Evolutionary conservation across 2,113 vertebrate genomes (phyloP).

Genomic region (Pelusios castaneus): DNA sequence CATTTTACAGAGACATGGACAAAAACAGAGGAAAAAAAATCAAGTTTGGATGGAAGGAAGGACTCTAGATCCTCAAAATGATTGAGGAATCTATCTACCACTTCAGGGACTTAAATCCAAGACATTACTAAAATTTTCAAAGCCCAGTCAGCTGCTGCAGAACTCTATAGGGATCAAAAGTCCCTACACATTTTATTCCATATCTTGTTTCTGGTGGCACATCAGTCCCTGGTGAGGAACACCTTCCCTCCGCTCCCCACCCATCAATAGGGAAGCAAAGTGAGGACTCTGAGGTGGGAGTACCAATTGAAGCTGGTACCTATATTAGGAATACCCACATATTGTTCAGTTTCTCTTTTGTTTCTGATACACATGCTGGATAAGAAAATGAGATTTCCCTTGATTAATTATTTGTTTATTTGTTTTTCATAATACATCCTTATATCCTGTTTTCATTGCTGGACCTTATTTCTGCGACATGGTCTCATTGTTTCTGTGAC

Average conservation of each 20-base stretch:
- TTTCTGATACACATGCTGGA: background rate
- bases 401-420: background rate
- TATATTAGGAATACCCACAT: background rate
- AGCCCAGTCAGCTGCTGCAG: background rate
- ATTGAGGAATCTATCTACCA: background rate
- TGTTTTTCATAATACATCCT: background rate
- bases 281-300: background rate
- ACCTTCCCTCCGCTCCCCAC: background rate
- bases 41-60: background rate
- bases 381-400: background rate
- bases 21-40: background rate
- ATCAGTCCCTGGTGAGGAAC: background rate
- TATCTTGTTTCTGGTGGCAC: background rate
- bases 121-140: background rate
- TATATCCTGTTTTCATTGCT: background rate
- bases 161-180: background rate
- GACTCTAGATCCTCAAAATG: background rate
- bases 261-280: background rate
- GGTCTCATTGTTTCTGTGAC: background rate
- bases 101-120: too few species aligned
- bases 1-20: background rate
- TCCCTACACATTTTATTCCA: background rate
- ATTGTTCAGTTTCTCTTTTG: background rate
- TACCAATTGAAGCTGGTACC: background rate
- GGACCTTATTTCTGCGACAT: conserved; percentile 5